Conservation (phyloP, 1,140 invertebrate genomes). For the Kradibia gibbosae region DNA sequence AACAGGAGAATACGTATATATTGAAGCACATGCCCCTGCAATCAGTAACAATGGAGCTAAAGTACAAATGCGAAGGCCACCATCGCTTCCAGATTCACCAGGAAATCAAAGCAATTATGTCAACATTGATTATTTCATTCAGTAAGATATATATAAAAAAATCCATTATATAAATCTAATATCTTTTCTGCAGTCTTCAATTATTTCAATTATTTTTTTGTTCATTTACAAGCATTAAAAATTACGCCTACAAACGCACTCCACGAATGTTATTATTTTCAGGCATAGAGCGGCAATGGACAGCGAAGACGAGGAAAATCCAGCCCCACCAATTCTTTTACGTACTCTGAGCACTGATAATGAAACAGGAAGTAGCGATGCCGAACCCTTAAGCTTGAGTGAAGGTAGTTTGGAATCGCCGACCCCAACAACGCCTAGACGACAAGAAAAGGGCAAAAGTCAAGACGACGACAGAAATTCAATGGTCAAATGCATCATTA, state of each 20-base stretch:
- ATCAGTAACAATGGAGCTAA: conserved; percentile 62
- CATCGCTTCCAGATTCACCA: conserved; percentile 80
- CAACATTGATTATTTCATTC: conserved; percentile 91
- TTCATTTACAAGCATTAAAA: too few species aligned
- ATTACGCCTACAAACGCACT: too few species aligned
- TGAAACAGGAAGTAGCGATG: conserved; percentile 71
- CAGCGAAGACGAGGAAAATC: conserved; percentile 70
- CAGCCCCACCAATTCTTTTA: conserved; percentile 68
- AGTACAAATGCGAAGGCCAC: conserved; percentile 64
- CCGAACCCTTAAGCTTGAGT: conserved; percentile 69
- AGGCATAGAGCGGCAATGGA: conserved; percentile 70
- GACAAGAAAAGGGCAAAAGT: conserved; percentile 65
- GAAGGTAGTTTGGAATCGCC: conserved; percentile 71
- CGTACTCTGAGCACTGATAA: conserved; percentile 70
- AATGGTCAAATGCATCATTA: conserved; percentile 89
- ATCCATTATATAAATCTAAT: neutral
- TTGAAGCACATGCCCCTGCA: conserved; percentile 76
- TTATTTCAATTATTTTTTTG: neutral
- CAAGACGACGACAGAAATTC: conserved; percentile 79
- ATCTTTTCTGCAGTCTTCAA: neutral
- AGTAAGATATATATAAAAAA: conserved; percentile 73
- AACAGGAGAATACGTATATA: conserved; percentile 85
- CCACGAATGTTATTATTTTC: conserved; percentile 54
- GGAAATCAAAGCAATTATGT: conserved; percentile 87
- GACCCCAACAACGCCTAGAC: conserved; percentile 69